Percentiles rank a stretch among this genome's conserved stretches.
These are phyloP conservation scores for Aphelenchoides besseyi DNA, from an alignment of 1,140 invertebrate genomes.

Conservation along the genomic window DNA sequence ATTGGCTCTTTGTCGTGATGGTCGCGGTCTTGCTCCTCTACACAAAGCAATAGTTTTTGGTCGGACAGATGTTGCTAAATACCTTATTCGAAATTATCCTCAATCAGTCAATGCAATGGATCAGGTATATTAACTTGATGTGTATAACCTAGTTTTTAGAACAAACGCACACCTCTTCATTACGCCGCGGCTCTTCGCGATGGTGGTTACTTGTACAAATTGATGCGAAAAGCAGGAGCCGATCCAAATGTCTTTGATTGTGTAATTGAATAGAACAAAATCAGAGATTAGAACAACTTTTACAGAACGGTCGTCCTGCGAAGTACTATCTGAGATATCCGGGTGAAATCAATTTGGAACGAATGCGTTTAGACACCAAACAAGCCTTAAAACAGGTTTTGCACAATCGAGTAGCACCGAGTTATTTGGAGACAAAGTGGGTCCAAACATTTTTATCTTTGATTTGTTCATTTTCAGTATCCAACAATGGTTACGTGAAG, in stretches of 20 bases:
- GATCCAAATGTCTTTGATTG: slow-evolving; percentile 78
- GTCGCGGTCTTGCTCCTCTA: slow-evolving; percentile 72
- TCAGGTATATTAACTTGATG: slow-evolving; percentile 44
- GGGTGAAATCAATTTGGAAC: slow-evolving; percentile 58
- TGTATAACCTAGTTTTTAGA: slow-evolving; percentile 61
- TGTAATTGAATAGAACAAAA: slow-evolving; percentile 67
- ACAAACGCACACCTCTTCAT: slow-evolving; percentile 82
- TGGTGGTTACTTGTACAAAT: slow-evolving; percentile 81
- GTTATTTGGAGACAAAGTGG: slow-evolving; percentile 58
- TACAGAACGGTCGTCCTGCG: slow-evolving; percentile 57
- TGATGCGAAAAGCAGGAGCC: slow-evolving; percentile 77
- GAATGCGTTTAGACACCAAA: slow-evolving; percentile 60
- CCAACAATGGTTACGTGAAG: slow-evolving; percentile 66
- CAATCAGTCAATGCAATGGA: slow-evolving; percentile 67
- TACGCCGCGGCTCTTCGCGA: slow-evolving; percentile 79
- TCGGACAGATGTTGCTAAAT: slow-evolving; percentile 80
- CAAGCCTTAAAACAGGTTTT: slow-evolving; percentile 57
- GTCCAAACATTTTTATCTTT: background rate
- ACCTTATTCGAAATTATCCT: slow-evolving; percentile 72
- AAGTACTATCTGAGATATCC: slow-evolving; percentile 61
- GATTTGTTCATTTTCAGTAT: slow-evolving; percentile 58
- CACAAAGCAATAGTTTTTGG: slow-evolving; percentile 89
- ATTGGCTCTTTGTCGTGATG: slow-evolving; percentile 79
- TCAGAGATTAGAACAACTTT: slow-evolving; percentile 7
- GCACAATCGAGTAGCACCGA: slow-evolving; percentile 61